These are phyloP conservation scores for Poeciliopsis retropinna DNA, from an alignment of 2,113 vertebrate species.

Conservation along the genomic window DNA sequence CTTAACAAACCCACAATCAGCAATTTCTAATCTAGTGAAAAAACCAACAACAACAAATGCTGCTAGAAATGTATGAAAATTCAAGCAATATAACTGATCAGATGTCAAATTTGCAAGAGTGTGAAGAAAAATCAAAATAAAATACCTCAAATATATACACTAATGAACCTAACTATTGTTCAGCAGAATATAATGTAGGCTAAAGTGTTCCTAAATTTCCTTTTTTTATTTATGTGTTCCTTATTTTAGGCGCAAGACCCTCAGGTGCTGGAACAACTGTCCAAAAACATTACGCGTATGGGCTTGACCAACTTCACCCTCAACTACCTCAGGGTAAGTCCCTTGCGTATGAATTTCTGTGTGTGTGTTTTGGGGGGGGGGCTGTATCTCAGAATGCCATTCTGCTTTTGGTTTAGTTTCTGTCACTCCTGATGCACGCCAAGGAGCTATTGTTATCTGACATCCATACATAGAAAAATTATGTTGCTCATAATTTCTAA, in stretches of 20 bases:
- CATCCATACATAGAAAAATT: conserved; percentile 27
- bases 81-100: conserved; percentile 44
- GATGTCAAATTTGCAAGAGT: conserved; percentile 30
- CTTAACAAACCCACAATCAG: background rate
- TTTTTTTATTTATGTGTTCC: conserved; percentile 23
- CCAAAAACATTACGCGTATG: conserved; percentile 99
- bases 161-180: conserved; percentile 52
- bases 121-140: conserved; percentile 27
- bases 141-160: conserved; percentile 7
- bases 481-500: conserved; percentile 26
- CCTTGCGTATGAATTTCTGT: conserved; percentile 9
- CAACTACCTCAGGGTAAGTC: conserved; percentile 99
- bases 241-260: conserved; percentile 95
- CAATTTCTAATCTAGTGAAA: background rate
- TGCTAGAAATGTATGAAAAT: conserved; percentile 1
- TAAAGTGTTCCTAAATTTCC: background rate
- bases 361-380: background rate
- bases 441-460: conserved; percentile 27
- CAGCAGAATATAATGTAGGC: background rate
- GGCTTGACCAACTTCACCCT: conserved; percentile 99
- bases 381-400: conserved; percentile 46
- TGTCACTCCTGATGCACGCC: conserved; percentile 23
- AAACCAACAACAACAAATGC: background rate
- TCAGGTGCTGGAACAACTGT: conserved; percentile 99
- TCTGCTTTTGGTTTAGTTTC: conserved; percentile 43